These are phyloP conservation scores for Pampus argenteus DNA, from an alignment of 2,797 vertebrate genomes.

Conservation along the genomic window DNA sequence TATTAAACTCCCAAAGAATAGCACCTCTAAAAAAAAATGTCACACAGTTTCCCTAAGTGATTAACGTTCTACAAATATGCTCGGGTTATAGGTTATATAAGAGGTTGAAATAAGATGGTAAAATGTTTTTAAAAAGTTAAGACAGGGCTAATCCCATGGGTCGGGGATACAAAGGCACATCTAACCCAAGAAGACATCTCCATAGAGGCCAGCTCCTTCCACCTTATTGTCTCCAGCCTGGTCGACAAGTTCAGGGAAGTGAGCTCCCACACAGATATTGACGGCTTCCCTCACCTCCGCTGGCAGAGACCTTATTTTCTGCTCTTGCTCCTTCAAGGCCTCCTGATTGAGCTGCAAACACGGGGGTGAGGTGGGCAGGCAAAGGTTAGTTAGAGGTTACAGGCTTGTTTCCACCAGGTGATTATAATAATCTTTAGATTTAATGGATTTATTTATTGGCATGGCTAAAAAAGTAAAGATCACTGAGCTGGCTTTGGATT, in stretches of 20 bases:
- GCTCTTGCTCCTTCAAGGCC: slow-evolving; percentile 83
- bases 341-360: slow-evolving; percentile 88
- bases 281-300: slow-evolving; percentile 84
- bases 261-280: slow-evolving; percentile 80
- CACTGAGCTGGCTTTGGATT: slow-evolving; percentile 19
- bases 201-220: slow-evolving; percentile 67
- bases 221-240: slow-evolving; percentile 54
- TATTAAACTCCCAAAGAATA: slow-evolving; percentile 26
- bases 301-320: slow-evolving; percentile 84
- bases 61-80: background rate
- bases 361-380: too few species aligned
- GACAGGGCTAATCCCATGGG: background rate
- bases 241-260: slow-evolving; percentile 82
- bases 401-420: slow-evolving; percentile 9
- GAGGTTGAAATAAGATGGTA: slow-evolving; percentile 7
- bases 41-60: slow-evolving; percentile 24
- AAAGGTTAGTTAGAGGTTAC: slow-evolving; percentile 40
- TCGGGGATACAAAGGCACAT: background rate
- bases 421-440: slow-evolving; percentile 42
- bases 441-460: slow-evolving; percentile 26
- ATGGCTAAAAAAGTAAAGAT: slow-evolving; percentile 20
- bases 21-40: slow-evolving; percentile 42
- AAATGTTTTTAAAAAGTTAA: slow-evolving; percentile 8
- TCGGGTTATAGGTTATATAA: slow-evolving; percentile 32
- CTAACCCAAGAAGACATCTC: slow-evolving; percentile 84